Evolutionary conservation across 23 tunicate genomes (phyloP), one percentile per base, ranked within the genome.

Genomic region (Halocynthia aurantium): DNA sequence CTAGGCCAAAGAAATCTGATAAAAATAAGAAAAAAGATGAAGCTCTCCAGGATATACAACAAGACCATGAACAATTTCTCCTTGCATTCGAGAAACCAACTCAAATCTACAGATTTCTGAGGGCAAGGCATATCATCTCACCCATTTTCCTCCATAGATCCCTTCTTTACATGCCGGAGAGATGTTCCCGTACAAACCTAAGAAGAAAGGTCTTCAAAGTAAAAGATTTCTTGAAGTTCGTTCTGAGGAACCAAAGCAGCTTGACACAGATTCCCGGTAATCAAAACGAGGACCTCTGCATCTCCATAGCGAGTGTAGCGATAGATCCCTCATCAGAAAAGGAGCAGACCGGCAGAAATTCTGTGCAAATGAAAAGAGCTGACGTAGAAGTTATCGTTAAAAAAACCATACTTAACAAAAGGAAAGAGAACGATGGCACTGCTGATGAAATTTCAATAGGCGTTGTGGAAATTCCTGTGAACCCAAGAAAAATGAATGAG

Each of bases 61-160:
- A 88, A 64, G 98, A 92, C 69, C 92, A 90, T 51, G 88, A 86
- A 80, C 87, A 92, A 75, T 92, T 92, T 79, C 75, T 92, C 18
- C 70, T 77, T 18, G 83, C 91, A 5, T 92, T 86, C 78, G 98
- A 92, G 71, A 86, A 92, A 80, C 92, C 93, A 51, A 92, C 98
- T 0, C 98, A 92, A 60, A 92, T 92, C 22, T 92, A 92, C 73
- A 71, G 98, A 10, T 92, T 92, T 86, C 57, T 92, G 69, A 61
- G 88, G 60, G 92, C 93, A 44, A 73, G 98, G 9, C 88, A 86
- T 68, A 69, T 69, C 65, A 72, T 92, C 17, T 78, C 93, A 10
- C 98, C 98, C 49, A 76, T 69, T 22, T 92, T 86, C 70, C 52
- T 92, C 73, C 91, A 86, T 49, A 74, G 98, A 68, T 69, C 77